Evolutionary conservation across 2,113 vertebrate species (phyloP).

Genomic region (Poeciliopsis turrubarensis): DNA sequence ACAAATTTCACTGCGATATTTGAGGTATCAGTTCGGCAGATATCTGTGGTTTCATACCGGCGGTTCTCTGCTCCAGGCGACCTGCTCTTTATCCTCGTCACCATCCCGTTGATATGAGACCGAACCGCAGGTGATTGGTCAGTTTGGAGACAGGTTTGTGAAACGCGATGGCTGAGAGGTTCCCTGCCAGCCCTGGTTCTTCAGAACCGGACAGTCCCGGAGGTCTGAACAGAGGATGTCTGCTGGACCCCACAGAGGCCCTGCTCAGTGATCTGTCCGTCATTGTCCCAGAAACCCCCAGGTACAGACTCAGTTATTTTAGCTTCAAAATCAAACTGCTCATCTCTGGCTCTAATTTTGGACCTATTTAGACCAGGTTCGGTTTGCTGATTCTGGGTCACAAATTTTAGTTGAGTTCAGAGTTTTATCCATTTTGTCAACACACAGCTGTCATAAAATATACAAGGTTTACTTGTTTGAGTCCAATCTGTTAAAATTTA

Average conservation of each 20-base stretch:
- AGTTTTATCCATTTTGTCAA: too few relatives aligned
- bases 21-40: neutral
- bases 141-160: neutral
- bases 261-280: conserved; percentile 35
- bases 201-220: conserved; percentile 59
- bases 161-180: conserved; percentile 39
- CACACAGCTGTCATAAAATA: too few relatives aligned
- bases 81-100: neutral
- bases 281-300: conserved; percentile 78
- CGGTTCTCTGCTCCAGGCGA: neutral
- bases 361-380: too few relatives aligned
- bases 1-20: neutral
- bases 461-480: too few relatives aligned
- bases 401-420: too few relatives aligned
- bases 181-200: conserved; percentile 22
- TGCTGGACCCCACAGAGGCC: conserved; percentile 57
- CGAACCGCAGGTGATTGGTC: neutral
- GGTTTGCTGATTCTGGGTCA: too few relatives aligned
- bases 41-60: neutral
- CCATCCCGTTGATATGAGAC: neutral
- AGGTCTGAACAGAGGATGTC: conserved; percentile 60
- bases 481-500: too few relatives aligned
- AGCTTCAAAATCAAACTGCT: too few relatives aligned
- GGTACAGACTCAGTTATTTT: conserved; percentile 32
- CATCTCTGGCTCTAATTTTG: too few relatives aligned